Evolutionary conservation across 2,113 vertebrate genomes (phyloP).

Genomic region (Scortum barcoo): DNA sequence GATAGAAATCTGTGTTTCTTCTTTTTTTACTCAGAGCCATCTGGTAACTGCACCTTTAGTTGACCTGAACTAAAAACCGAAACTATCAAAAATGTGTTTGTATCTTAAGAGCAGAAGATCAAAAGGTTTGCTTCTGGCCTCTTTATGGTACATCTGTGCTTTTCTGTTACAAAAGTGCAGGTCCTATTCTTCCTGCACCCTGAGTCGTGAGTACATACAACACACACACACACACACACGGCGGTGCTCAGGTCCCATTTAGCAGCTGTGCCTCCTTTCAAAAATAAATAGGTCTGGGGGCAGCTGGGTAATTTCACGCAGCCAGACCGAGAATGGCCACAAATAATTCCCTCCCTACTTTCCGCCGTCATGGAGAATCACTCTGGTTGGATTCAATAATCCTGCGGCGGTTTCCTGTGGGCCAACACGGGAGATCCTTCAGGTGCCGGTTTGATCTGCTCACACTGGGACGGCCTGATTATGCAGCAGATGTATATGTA

Average conservation of each 20-base stretch:
- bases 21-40: background rate
- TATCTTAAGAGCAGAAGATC: background rate
- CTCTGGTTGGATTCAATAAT: slow-evolving; percentile 49
- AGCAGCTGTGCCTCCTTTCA: slow-evolving; percentile 53
- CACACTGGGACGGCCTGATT: background rate
- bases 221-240: background rate
- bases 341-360: slow-evolving; percentile 46
- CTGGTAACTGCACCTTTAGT: background rate
- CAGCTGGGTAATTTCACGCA: slow-evolving; percentile 66
- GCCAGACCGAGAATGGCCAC: slow-evolving; percentile 43
- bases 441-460: slow-evolving; percentile 28
- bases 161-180: background rate
- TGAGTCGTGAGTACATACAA: background rate
- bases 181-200: background rate
- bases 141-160: background rate
- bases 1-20: background rate
- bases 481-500: background rate
- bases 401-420: slow-evolving; percentile 39
- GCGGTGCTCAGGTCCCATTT: slow-evolving; percentile 33
- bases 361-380: slow-evolving; percentile 31
- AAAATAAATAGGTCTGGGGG: slow-evolving; percentile 64
- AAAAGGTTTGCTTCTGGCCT: background rate
- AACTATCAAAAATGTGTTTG: background rate
- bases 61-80: background rate
- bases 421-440: slow-evolving; percentile 18